Conservation (phyloP, 2,797 vertebrate genomes). For the Hozukius guyotensis region DNA sequence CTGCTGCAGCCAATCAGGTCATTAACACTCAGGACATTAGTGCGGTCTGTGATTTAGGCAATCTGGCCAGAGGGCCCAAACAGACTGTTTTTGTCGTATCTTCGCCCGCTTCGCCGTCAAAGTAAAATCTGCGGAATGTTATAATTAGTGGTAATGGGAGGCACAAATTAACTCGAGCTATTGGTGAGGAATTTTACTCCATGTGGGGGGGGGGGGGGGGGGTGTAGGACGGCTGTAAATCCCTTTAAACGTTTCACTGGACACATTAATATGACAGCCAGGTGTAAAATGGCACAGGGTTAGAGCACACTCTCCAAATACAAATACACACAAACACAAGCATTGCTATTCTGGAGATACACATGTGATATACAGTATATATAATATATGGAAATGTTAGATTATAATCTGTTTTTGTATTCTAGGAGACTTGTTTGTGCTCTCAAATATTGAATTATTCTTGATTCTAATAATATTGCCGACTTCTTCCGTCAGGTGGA, state of each 20-base stretch:
- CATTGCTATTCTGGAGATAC: background rate
- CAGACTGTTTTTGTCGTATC: slow-evolving; percentile 31
- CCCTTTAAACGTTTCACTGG: slow-evolving; percentile 70
- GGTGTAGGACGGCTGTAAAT: slow-evolving; percentile 56
- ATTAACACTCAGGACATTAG: background rate
- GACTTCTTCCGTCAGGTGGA: background rate
- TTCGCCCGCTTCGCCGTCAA: slow-evolving; percentile 14
- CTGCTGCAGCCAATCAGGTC: slow-evolving; percentile 16
- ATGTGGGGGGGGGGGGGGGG: slow-evolving; percentile 40
- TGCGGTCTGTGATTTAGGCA: slow-evolving; percentile 23
- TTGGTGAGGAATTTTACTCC: slow-evolving; percentile 53
- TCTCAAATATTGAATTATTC: background rate
- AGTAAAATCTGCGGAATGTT: slow-evolving; percentile 69
- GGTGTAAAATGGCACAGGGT: slow-evolving; percentile 56
- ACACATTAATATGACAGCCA: slow-evolving; percentile 65
- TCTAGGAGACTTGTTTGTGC: background rate
- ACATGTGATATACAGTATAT: background rate
- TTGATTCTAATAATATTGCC: background rate
- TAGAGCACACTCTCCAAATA: background rate
- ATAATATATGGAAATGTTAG: background rate
- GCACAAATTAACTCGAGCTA: slow-evolving; percentile 63
- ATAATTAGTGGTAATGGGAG: slow-evolving; percentile 69
- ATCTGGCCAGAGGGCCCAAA: slow-evolving; percentile 27
- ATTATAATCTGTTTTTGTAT: background rate
- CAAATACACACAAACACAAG: background rate